Conservation (phyloP, 2,113 vertebrate species). For the Acanthisitta chloris region DNA sequence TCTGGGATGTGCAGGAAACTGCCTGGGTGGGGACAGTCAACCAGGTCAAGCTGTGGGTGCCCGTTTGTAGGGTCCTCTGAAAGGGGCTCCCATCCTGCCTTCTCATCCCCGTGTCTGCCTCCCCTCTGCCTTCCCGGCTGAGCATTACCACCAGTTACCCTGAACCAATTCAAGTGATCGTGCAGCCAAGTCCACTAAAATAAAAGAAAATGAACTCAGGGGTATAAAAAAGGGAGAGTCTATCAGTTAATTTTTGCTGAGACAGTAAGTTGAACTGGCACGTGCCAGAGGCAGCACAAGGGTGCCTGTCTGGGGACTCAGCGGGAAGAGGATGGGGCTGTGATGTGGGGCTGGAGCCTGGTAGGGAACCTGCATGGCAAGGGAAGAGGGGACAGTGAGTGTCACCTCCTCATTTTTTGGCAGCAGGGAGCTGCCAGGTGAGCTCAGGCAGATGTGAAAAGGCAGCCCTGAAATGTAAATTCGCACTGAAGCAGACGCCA, state of each 20-base stretch:
- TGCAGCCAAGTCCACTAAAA: background rate
- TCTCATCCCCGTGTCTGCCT: background rate
- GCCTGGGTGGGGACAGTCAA: accelerated
- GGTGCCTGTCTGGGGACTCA: background rate
- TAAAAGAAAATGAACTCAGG: background rate
- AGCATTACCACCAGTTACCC: background rate
- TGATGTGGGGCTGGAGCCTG: too few relatives aligned
- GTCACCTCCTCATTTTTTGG: background rate
- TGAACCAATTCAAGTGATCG: background rate
- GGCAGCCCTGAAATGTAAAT: background rate
- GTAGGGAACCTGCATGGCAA: too few relatives aligned
- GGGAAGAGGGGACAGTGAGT: background rate
- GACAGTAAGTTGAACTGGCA: background rate
- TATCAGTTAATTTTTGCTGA: background rate
- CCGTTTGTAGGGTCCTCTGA: background rate
- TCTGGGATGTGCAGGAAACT: background rate
- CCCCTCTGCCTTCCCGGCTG: background rate
- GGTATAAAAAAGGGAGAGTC: background rate
- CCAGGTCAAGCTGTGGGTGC: background rate
- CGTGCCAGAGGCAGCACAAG: background rate
- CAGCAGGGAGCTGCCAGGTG: background rate
- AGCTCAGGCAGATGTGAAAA: background rate
- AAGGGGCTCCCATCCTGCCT: background rate
- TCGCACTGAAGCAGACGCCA: background rate
- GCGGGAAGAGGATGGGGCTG: accelerated